A percentile compares a stretch with the other conserved stretches of the same genome.
Evolutionary conservation across 2,113 vertebrate species (phyloP).

Genomic region (Ariopsis seemanni): DNA sequence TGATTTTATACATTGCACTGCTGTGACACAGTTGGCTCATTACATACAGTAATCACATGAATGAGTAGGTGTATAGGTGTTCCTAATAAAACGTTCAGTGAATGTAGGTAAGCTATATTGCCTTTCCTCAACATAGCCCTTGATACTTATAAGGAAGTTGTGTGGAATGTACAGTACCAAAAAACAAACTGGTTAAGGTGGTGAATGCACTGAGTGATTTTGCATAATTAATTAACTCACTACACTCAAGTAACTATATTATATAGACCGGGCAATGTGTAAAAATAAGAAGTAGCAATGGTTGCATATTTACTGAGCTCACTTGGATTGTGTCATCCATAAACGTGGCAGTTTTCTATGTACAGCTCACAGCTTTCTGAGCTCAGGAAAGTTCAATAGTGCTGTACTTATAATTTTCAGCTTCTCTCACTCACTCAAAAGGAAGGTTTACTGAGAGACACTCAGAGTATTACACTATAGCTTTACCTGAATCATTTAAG

Average conservation of each 20-base stretch:
- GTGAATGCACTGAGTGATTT: neutral
- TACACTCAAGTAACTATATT: neutral
- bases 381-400: neutral
- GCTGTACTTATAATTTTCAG: slow-evolving; percentile 5
- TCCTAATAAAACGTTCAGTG: no score
- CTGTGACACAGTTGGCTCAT: no score
- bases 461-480: neutral
- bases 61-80: neutral
- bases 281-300: neutral
- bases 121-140: neutral
- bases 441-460: neutral
- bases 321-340: neutral
- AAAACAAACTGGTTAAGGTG: neutral
- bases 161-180: neutral
- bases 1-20: no score
- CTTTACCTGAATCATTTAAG: neutral
- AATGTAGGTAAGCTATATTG: neutral
- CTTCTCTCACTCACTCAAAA: neutral
- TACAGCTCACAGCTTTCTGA: neutral
- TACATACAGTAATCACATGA: no score
- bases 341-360: neutral
- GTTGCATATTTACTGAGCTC: neutral
- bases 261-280: neutral
- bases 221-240: neutral
- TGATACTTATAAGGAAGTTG: neutral